Evolutionary conservation across 2,888 invertebrate genomes (phyloP).

Genomic region (Oxystoma pomonae): DNA sequence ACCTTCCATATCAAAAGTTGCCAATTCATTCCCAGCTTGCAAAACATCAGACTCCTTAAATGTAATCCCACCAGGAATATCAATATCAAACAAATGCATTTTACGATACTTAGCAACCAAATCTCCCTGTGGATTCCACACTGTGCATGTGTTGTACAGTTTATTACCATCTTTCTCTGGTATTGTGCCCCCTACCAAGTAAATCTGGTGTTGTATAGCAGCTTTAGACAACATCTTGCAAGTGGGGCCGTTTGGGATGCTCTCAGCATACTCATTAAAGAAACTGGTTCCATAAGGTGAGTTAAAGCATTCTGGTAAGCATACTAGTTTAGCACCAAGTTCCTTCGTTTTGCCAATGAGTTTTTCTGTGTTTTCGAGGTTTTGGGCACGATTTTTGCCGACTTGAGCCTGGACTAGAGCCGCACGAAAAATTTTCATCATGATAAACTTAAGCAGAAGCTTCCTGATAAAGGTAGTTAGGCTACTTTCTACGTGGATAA

Average conservation of each 20-base stretch:
- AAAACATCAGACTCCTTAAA: conserved; percentile 90
- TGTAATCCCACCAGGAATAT: conserved; percentile 87
- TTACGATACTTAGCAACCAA: conserved; percentile 81
- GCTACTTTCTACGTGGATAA: too few relatives aligned
- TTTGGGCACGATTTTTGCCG: conserved; percentile 67
- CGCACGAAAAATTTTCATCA: conserved; percentile 44
- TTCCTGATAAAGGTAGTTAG: not conserved
- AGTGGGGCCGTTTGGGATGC: conserved; percentile 75
- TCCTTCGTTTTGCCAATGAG: conserved; percentile 63
- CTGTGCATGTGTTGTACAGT: conserved; percentile 83
- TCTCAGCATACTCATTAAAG: conserved; percentile 76
- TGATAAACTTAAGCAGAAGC: not conserved
- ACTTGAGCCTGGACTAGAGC: conserved; percentile 83
- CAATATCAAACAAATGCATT: conserved; percentile 94
- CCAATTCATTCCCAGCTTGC: conserved; percentile 68
- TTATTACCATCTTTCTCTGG: conserved; percentile 65
- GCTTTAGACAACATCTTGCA: conserved; percentile 64
- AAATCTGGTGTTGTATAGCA: conserved; percentile 72
- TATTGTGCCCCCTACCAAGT: conserved; percentile 85
- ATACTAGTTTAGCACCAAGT: conserved; percentile 62
- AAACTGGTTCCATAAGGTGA: conserved; percentile 86
- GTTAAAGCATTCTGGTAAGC: conserved; percentile 88
- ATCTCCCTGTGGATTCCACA: conserved; percentile 76
- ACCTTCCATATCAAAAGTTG: conserved; percentile 66
- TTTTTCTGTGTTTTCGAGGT: conserved; percentile 67